phyloP scores from a whole-genome alignment of 2,797 vertebrate species.

The Gobio occitaniae region DNA sequence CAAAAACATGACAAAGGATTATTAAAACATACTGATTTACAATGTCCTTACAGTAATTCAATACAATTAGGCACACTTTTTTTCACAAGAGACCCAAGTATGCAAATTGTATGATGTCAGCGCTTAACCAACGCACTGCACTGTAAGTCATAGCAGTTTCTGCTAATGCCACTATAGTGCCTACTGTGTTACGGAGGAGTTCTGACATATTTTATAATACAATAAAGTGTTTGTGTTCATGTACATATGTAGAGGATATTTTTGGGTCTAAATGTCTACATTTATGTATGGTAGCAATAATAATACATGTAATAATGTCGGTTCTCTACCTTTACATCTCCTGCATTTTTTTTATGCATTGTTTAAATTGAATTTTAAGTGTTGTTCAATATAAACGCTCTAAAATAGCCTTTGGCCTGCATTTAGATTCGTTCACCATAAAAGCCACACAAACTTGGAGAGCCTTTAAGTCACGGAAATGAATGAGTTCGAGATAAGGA shows the following conservation, averaged over 20 bases:
- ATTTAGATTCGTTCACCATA: background rate
- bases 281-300: background rate
- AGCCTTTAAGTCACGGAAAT: slow-evolving; percentile 46
- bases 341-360: background rate
- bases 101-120: too few relatives aligned
- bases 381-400: background rate
- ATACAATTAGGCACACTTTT: background rate
- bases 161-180: background rate
- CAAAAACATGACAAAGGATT: too few relatives aligned
- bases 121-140: too few relatives aligned
- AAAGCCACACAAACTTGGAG: background rate
- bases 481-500: slow-evolving; percentile 27
- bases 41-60: too few relatives aligned
- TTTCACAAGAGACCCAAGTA: too few relatives aligned
- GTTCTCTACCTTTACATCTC: background rate
- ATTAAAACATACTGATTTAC: too few relatives aligned
- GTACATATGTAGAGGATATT: background rate
- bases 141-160: too few relatives aligned
- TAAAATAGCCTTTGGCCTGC: background rate
- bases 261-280: background rate
- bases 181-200: background rate
- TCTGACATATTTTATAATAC: background rate
- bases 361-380: background rate
- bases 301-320: background rate
- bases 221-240: background rate